phyloP scores from a whole-genome alignment of 2,797 vertebrate genomes.

The Florisuga fusca region DNA sequence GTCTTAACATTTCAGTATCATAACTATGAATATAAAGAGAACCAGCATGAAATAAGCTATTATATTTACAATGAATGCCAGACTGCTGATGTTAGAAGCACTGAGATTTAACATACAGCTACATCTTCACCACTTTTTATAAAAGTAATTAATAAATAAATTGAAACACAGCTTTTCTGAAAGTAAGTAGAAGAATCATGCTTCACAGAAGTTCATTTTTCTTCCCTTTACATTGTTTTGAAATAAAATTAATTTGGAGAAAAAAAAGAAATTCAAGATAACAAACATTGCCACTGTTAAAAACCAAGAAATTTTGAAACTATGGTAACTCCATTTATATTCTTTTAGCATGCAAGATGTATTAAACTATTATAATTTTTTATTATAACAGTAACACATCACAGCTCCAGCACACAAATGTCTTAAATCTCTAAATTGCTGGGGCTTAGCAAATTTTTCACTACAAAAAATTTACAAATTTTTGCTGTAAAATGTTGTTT shows the following conservation, averaged over 20 bases:
- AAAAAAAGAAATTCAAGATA: not conserved
- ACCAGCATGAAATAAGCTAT: conserved; percentile 82
- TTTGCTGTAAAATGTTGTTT: not conserved
- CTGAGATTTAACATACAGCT: not conserved
- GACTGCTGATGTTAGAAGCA: conserved; percentile 45
- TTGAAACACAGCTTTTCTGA: not conserved
- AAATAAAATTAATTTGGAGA: not conserved
- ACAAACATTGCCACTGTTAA: accelerated
- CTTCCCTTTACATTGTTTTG: not conserved
- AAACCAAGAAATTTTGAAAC: not conserved
- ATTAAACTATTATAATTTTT: not conserved
- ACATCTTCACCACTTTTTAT: not conserved
- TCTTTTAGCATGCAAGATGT: not conserved
- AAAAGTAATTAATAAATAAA: not conserved
- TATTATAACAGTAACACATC: not conserved
- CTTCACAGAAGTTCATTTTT: not conserved
- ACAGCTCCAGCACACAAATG: not conserved
- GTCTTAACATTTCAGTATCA: conserved; percentile 86
- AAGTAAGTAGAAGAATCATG: not conserved
- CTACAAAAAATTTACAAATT: not conserved
- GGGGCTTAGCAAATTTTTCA: not conserved
- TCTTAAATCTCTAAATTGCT: not conserved
- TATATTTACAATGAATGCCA: conserved; percentile 73
- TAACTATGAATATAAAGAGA: conserved; percentile 81
- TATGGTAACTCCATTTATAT: not conserved